Conservation (phyloP, 2,888 invertebrate genomes). For the Adineta ricciae region DNA sequence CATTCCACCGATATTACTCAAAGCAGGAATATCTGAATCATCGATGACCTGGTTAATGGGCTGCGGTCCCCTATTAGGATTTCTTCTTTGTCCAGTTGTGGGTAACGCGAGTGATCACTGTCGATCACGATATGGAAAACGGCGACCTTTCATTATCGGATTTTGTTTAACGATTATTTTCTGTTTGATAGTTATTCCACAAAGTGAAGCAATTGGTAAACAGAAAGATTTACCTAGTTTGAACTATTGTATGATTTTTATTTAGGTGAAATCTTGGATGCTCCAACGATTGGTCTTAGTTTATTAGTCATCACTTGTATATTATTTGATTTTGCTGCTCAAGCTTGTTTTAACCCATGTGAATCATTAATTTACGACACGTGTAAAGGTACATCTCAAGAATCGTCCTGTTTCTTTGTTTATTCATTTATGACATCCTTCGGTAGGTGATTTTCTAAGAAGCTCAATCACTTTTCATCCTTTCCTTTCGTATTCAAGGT, state of each 20-base stretch:
- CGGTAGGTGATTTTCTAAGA: background rate
- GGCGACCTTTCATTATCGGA: slow-evolving; percentile 51
- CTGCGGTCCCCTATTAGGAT: slow-evolving; percentile 50
- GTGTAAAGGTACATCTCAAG: slow-evolving; percentile 36
- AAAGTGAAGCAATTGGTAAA: slow-evolving; percentile 33
- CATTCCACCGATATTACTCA: slow-evolving; percentile 52
- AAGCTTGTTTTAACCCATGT: slow-evolving; percentile 43
- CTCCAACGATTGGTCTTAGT: slow-evolving; percentile 38
- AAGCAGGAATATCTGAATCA: slow-evolving; percentile 50
- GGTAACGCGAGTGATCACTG: slow-evolving; percentile 48
- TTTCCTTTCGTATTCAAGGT: slow-evolving; percentile 35
- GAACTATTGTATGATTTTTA: background rate
- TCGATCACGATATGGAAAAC: slow-evolving; percentile 41
- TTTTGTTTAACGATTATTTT: slow-evolving; percentile 46
- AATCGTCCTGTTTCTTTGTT: slow-evolving; percentile 39
- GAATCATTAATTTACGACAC: slow-evolving; percentile 42
- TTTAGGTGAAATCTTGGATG: slow-evolving; percentile 36
- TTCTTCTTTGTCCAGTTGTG: slow-evolving; percentile 49
- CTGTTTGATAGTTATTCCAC: slow-evolving; percentile 49
- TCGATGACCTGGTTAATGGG: slow-evolving; percentile 51
- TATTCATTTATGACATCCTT: slow-evolving; percentile 43
- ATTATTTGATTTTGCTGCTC: slow-evolving; percentile 36
- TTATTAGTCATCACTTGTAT: slow-evolving; percentile 41
- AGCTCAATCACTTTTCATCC: too few relatives aligned
- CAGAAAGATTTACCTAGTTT: background rate